Conservation (phyloP, 2,888 invertebrate species). For the Slavum lentiscoides region DNA sequence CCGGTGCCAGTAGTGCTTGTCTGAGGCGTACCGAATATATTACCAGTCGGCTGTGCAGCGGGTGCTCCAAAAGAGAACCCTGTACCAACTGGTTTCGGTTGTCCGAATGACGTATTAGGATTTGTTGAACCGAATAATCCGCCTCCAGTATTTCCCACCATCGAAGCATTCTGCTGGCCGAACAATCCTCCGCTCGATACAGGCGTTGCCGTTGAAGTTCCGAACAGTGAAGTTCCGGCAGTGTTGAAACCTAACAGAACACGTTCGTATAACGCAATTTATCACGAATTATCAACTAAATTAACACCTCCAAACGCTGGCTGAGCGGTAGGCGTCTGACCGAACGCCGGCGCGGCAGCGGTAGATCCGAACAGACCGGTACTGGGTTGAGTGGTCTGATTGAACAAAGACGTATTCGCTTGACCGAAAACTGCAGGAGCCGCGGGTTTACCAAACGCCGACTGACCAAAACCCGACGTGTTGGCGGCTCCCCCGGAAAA, state of each 20-base stretch:
- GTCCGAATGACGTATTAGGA: constrained; percentile 69
- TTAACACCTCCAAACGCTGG: constrained; percentile 55
- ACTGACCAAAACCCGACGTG: constrained; percentile 61
- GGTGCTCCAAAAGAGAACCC: constrained; percentile 62
- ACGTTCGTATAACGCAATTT: neutral
- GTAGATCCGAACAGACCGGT: constrained; percentile 68
- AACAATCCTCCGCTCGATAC: constrained; percentile 59
- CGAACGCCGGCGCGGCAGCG: constrained; percentile 69
- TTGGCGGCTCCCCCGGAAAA: constrained; percentile 50
- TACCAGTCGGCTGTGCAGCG: constrained; percentile 62
- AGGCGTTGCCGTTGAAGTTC: constrained; percentile 62
- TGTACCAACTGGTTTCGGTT: constrained; percentile 60
- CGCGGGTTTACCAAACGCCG: constrained; percentile 65
- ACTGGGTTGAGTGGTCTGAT: constrained; percentile 59
- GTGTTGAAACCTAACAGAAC: constrained; percentile 50
- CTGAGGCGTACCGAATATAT: constrained; percentile 60
- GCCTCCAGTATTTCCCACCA: constrained; percentile 60
- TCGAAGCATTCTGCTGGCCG: constrained; percentile 62
- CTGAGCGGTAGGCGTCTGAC: constrained; percentile 66
- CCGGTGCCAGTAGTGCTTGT: constrained; percentile 54
- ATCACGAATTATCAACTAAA: constrained; percentile 13
- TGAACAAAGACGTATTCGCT: constrained; percentile 58
- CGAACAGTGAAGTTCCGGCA: constrained; percentile 59
- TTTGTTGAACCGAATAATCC: constrained; percentile 67
- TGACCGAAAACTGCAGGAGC: constrained; percentile 73